Evolutionary conservation across 92 coral and sea anemone species (phyloP).

Genomic region (Phenganax stokvisi): DNA sequence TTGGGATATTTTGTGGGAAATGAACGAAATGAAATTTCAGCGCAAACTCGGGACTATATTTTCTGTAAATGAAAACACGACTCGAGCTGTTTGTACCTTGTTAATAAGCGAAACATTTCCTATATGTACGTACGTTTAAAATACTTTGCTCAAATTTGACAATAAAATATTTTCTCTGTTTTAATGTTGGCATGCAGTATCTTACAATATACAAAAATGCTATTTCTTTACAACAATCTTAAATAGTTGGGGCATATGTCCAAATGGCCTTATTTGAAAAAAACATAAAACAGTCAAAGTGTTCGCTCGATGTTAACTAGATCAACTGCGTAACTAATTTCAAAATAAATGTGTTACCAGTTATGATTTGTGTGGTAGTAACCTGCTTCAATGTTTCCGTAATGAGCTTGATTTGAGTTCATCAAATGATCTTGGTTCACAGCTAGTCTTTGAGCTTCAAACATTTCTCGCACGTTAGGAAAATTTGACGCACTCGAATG

Average conservation of each 20-base stretch:
- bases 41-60: not conserved
- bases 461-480: constrained; percentile 98
- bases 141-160: not conserved
- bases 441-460: constrained; percentile 87
- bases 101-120: not conserved
- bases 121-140: not conserved
- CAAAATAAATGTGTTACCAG: constrained; percentile 20
- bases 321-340: not conserved
- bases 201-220: constrained; percentile 3
- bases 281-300: not conserved
- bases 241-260: constrained; percentile 2
- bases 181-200: not conserved
- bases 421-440: constrained; percentile 45
- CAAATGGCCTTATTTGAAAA: not conserved
- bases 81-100: not conserved
- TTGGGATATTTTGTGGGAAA: constrained; percentile 25
- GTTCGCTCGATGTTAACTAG: not conserved
- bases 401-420: constrained; percentile 26
- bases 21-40: constrained; percentile 4
- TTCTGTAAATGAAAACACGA: not conserved
- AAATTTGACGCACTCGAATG: constrained; percentile 52
- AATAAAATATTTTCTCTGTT: not conserved
- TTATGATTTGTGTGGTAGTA: constrained; percentile 18
- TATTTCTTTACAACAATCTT: constrained; percentile 1
- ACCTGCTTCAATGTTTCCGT: constrained; percentile 32